Conservation (phyloP, 2,113 vertebrate genomes). For the Tonatia bakeri region DNA sequence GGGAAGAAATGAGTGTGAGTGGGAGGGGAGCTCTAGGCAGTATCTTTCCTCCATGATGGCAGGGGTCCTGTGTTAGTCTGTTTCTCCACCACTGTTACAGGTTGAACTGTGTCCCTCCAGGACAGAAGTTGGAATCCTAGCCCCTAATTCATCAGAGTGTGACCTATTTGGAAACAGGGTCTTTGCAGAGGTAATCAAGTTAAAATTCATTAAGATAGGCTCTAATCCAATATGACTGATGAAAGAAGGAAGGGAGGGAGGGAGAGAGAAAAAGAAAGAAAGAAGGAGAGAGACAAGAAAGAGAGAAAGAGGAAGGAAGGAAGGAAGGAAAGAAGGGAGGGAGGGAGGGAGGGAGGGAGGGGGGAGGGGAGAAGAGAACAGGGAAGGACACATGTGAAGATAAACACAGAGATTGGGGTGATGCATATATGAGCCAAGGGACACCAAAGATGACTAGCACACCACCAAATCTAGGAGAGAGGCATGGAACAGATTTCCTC, state of each 20-base stretch:
- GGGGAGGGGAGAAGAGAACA: neutral
- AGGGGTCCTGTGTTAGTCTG: neutral
- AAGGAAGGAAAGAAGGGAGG: neutral
- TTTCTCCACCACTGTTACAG: neutral
- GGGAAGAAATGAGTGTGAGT: neutral
- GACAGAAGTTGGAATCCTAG: neutral
- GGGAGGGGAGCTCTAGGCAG: neutral
- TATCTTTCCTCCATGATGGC: neutral
- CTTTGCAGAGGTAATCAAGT: neutral
- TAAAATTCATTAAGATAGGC: neutral
- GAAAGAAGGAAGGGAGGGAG: accelerated
- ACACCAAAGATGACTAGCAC: neutral
- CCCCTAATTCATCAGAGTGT: neutral
- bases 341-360: neutral
- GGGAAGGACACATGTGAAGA: neutral
- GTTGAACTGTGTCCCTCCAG: neutral
- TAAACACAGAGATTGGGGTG: neutral
- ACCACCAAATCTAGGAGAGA: neutral
- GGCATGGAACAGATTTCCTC: neutral
- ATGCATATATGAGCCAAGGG: neutral
- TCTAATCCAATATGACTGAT: neutral
- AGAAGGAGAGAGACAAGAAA: neutral
- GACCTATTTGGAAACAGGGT: neutral
- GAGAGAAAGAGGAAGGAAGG: neutral
- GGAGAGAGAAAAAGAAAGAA: neutral